Conservation (phyloP, 2,888 invertebrate species). For the Sarcophaga carnaria region DNA sequence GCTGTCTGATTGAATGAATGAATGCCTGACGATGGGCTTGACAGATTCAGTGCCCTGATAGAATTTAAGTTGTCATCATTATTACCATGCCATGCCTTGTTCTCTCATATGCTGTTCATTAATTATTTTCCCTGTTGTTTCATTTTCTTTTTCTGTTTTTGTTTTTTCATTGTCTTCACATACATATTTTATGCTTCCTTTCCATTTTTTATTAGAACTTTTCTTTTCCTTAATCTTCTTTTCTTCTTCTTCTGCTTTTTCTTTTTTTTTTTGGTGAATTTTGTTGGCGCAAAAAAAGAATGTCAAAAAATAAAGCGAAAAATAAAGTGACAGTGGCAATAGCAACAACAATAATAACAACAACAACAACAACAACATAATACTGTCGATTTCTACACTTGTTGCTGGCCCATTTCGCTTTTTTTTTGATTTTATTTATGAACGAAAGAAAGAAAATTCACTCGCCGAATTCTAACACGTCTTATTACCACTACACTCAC, state of each 20-base stretch:
- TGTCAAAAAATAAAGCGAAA: slow-evolving; percentile 18
- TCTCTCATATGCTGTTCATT: background rate
- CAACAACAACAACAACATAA: background rate
- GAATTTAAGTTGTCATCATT: slow-evolving; percentile 4
- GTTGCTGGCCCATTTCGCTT: slow-evolving; percentile 67
- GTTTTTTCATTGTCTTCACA: slow-evolving; percentile 22
- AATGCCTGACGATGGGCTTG: background rate
- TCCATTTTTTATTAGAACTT: no score
- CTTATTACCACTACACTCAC: slow-evolving; percentile 41
- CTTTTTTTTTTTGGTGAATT: background rate
- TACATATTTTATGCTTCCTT: no score
- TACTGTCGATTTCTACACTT: slow-evolving; percentile 67
- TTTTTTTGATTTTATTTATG: slow-evolving; percentile 37
- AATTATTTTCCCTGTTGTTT: background rate
- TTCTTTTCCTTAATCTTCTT: slow-evolving; percentile 50
- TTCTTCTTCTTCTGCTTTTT: background rate
- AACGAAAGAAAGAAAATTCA: slow-evolving; percentile 19
- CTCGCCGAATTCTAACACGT: slow-evolving; percentile 60
- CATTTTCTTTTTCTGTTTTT: background rate
- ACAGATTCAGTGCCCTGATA: background rate
- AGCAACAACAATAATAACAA: slow-evolving; percentile 6
- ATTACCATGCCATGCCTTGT: background rate
- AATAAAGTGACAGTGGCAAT: background rate
- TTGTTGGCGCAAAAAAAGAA: slow-evolving; percentile 21
- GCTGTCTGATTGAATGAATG: no score